Evolutionary conservation across 2,797 vertebrate species (phyloP), one percentile per base, ranked within the genome.

Genomic region (Anas bernieri): DNA sequence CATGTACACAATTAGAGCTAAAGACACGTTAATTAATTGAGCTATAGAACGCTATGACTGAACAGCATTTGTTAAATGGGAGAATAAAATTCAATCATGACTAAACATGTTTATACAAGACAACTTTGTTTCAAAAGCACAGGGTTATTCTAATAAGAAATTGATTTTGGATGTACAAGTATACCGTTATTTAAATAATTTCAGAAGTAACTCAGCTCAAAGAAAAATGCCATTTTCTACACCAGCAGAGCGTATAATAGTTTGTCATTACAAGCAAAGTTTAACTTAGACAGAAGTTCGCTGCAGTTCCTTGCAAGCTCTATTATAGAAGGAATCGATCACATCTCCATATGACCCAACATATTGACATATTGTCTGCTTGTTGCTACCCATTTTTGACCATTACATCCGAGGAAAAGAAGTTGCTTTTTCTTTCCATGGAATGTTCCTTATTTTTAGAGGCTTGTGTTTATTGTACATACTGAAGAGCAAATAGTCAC

Each of bases 141-240:
- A 25, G 37, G 66, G 73, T 94, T 96, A 95, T 85, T 94, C 67
- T 86, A 97, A 96, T 88, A 96, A 91, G 91, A 96, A 96, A 96
- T 88, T 96, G 83, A 97, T 96, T 96, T 88, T 95, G 91, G 89
- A 90, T 94, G 61, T 87, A 23, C 84, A 94, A 95, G 63, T 90
- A 84, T 81, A 94, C 72, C 74, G 37, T 94, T 97, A 97, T 95
- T 97, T 76, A 97, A 97, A 97, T 96, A 96, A 95, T 94, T 97
- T 96, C 81, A 86, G 95, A 96, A 92, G 86, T 75, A 97, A 96
- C 81, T 17, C 91, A 94, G 76, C 95, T 96, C 93, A 96, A 91
- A 97, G 75, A 87, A 97, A 97, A 98, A 97, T 93, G 94, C 70
- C 92, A 98, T 98, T 98, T 98, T 98, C 97, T 98, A 97, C 97